Evolutionary conservation across 1,140 invertebrate species (phyloP), one percentile per base, ranked within the genome.

Genomic region (Epicauta chinensis): DNA sequence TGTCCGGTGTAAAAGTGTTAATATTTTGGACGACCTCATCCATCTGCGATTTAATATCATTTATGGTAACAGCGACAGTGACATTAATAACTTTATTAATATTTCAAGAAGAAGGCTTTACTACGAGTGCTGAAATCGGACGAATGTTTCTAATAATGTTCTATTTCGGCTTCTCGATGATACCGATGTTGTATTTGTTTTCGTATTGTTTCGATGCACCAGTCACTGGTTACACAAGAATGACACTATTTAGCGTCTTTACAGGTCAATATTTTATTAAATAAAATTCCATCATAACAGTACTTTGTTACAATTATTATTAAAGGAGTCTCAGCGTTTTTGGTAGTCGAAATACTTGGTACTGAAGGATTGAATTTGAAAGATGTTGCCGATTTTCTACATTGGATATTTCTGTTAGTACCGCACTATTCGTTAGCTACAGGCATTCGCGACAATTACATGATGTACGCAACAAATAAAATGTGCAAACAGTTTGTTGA

Each of bases 1-100:
- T 91, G 14, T 87, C 86, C 35, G 89, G 90, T 2, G 83, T 86
- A 0, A 78, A 82, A 32, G 78, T 84, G 0, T 71, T 78, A 12
- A 77, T 79, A 1, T 85, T 84, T 68, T 91, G 89, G 89, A 41
- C 77, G 1, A 73, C 82, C 0, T 80, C 82, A 1, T 79, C 84
- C 14, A 34, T 85, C 0, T 91, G 86, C 81, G 89, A 93, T 64
- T 77, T 79, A 78, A n/a, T n/a, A n/a, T n/a, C n/a, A n/a, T n/a
- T n/a, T n/a, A n/a, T n/a, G n/a, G n/a, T n/a, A n/a, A n/a, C 79
- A 0, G 68, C 73, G 14, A 16, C 78, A 5, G 71, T 71, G 23
- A 67, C 81, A 6, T 57, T 82, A 0, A 44, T 75, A 3, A 77
- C 78, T 0, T 69, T 83, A 10, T 71, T 71, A 1, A 72, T 68